Conservation (phyloP, 1,140 invertebrate genomes). For the Dolichoris vasculosae region DNA sequence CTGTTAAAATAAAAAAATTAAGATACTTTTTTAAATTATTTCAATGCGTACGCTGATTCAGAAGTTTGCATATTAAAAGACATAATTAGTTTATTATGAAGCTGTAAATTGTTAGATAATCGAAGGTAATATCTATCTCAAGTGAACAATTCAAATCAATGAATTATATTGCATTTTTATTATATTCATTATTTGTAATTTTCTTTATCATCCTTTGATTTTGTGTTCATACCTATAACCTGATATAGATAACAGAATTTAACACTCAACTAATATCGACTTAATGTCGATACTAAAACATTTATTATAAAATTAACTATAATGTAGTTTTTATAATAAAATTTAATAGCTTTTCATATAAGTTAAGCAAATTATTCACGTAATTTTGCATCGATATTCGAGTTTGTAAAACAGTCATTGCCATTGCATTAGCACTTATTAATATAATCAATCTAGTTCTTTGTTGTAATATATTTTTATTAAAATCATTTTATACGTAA, state of each 20-base stretch:
- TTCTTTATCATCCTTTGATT: slow-evolving; percentile 22
- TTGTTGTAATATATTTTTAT: too few species aligned
- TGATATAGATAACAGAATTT: neutral
- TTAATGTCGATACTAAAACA: neutral
- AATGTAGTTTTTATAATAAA: neutral
- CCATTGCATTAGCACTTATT: too few species aligned
- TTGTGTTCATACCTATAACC: neutral
- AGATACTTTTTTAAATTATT: slow-evolving; percentile 53
- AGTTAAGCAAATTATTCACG: too few species aligned
- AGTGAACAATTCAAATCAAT: neutral
- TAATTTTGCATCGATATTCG: too few species aligned
- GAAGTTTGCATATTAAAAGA: slow-evolving; percentile 50
- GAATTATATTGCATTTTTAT: neutral
- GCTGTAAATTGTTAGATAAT: neutral
- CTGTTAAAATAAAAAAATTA: slow-evolving; percentile 55
- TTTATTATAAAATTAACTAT: slow-evolving; percentile 14
- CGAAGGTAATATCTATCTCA: neutral
- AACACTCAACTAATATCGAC: neutral
- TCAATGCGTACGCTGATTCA: slow-evolving; percentile 44
- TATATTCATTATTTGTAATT: slow-evolving; percentile 13
- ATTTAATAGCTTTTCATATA: neutral
- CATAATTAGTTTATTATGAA: slow-evolving; percentile 61
- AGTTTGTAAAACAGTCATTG: too few species aligned
- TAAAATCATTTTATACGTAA: too few species aligned
- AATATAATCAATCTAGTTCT: too few species aligned